phyloP scores from a whole-genome alignment of 2,888 invertebrate genomes.

The Lithophane socia region DNA sequence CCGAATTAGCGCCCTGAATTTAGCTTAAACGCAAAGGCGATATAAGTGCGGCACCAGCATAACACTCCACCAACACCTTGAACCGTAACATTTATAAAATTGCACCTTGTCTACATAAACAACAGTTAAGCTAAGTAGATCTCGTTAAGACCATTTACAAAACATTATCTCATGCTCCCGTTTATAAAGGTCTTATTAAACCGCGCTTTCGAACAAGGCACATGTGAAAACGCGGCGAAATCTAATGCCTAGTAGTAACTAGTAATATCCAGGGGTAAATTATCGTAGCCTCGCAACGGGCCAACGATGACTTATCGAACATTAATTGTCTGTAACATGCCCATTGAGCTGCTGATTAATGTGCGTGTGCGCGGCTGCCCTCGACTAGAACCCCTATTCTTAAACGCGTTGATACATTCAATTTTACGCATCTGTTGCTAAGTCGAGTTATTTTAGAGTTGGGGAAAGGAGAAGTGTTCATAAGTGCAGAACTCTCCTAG shows the following conservation, averaged over 20 bases:
- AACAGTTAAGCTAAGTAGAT: constrained; percentile 36
- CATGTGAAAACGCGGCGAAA: constrained; percentile 67
- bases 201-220: constrained; percentile 67
- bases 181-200: constrained; percentile 65
- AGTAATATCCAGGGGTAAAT: constrained; percentile 70
- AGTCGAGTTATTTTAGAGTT: constrained; percentile 10
- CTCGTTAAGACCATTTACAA: constrained; percentile 50
- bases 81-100: constrained; percentile 49
- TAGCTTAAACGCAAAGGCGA: background rate
- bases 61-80: constrained; percentile 10
- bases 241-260: constrained; percentile 53
- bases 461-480: background rate
- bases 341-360: constrained; percentile 75
- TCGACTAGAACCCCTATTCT: constrained; percentile 49
- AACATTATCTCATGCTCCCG: constrained; percentile 55
- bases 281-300: constrained; percentile 66
- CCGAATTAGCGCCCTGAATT: background rate
- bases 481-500: background rate
- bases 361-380: constrained; percentile 63
- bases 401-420: constrained; percentile 44
- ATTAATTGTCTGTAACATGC: constrained; percentile 79
- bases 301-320: constrained; percentile 76
- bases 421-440: constrained; percentile 44
- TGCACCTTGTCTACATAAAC: constrained; percentile 42
- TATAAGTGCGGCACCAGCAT: constrained; percentile 1